phyloP scores from a whole-genome alignment of 2,113 vertebrate species.

The Zingel zingel region DNA sequence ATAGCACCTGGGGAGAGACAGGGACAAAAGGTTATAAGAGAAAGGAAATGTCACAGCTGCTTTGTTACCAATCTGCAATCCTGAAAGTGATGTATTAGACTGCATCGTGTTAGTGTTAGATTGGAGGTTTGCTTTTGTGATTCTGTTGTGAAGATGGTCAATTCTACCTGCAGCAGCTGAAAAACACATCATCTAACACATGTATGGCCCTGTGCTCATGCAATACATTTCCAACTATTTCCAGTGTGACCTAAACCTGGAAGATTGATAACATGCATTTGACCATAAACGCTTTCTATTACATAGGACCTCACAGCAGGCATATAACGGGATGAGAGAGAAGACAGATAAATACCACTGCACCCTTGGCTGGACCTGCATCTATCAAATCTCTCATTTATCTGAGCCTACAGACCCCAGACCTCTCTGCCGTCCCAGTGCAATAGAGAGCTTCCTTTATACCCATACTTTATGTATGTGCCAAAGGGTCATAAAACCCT shows the following conservation, averaged over 20 bases:
- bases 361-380: not conserved
- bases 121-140: slow-evolving; percentile 1
- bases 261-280: slow-evolving; percentile 38
- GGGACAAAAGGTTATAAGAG: slow-evolving; percentile 10
- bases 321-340: not conserved
- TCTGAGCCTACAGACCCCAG: slow-evolving; percentile 46
- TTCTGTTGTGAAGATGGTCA: not conserved
- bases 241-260: not conserved
- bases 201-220: not conserved
- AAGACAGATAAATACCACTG: slow-evolving; percentile 30
- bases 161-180: slow-evolving; percentile 1
- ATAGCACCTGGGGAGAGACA: slow-evolving; percentile 88
- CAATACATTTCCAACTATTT: slow-evolving; percentile 8
- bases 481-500: slow-evolving; percentile 61
- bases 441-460: slow-evolving; percentile 46
- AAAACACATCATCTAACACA: slow-evolving; percentile 6
- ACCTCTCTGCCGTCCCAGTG: slow-evolving; percentile 2
- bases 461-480: slow-evolving; percentile 56
- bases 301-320: slow-evolving; percentile 15
- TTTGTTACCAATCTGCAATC: not conserved
- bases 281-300: slow-evolving; percentile 17
- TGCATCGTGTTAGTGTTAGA: not conserved
- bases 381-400: slow-evolving; percentile 55
- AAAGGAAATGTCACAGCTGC: slow-evolving; percentile 17
- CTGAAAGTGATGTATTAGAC: not conserved